phyloP scores from a whole-genome alignment of 2,888 invertebrate species.

The Sarcophaga caerulescens region DNA sequence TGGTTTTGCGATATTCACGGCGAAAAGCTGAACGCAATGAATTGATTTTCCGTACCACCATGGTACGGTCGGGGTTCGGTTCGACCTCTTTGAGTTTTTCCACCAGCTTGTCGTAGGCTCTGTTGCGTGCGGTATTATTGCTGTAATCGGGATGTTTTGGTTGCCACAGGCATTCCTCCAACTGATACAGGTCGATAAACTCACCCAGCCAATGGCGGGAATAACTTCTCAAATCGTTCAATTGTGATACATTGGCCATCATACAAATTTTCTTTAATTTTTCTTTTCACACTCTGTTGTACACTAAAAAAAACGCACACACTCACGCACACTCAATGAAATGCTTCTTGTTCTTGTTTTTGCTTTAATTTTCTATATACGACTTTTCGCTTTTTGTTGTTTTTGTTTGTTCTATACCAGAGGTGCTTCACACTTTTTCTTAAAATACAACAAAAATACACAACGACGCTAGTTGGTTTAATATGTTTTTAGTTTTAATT shows the following conservation, averaged over 20 bases:
- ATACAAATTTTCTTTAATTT: constrained; percentile 52
- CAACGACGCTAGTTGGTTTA: constrained; percentile 23
- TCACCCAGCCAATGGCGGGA: constrained; percentile 80
- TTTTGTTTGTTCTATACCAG: constrained; percentile 63
- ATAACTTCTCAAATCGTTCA: constrained; percentile 78
- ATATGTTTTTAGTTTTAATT: constrained; percentile 25
- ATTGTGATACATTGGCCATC: constrained; percentile 73
- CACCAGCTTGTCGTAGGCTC: constrained; percentile 79
- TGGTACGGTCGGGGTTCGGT: constrained; percentile 79
- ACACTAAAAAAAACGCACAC: constrained; percentile 12
- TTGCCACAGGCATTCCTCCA: constrained; percentile 79
- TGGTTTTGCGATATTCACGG: constrained; percentile 78
- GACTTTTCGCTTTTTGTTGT: neutral
- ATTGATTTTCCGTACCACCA: constrained; percentile 81
- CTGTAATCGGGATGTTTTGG: constrained; percentile 80
- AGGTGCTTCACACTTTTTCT: constrained; percentile 51
- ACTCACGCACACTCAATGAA: neutral
- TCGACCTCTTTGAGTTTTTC: constrained; percentile 80
- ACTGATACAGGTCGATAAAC: constrained; percentile 79
- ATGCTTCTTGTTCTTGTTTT: constrained; percentile 35
- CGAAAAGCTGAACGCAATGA: constrained; percentile 79
- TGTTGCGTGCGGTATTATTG: constrained; percentile 78
- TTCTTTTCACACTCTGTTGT: constrained; percentile 1
- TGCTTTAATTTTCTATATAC: neutral
- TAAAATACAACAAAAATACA: constrained; percentile 33